Base-by-base conservation (phyloP, 2,888 invertebrate species). In the Ramazzottius varieornatus region DNA sequence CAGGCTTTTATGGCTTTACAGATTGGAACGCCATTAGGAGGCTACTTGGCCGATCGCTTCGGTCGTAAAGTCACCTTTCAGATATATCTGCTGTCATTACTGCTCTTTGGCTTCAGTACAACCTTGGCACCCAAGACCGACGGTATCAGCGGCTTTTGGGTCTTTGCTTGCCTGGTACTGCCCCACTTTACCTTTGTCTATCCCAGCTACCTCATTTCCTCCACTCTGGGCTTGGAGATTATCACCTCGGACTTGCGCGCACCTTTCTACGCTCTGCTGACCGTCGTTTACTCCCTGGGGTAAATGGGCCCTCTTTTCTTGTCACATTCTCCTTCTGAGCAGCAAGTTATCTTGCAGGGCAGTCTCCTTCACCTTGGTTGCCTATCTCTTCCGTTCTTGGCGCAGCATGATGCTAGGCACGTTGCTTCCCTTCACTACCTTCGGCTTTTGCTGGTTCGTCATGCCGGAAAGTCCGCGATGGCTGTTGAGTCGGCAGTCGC, bases 11-110 rank as follows among this genome's bases (percentile, higher is more conserved):
- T 8, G 8, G 20, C 40, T 20, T 40, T 13, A 40, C 54, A 54
- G 54, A 54, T 54, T 54, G 54, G 54, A 29, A 54, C 54, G 54
- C 54, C 54, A 29, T 24, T 54, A 8, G 54, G 54, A 54, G 54
- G 54, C 4, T 54, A 54, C 54, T 4, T 29, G 29, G 20, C 54
- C 20, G 54, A 54, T 29, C 29, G 20, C 8, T 24, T 54, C 54
- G 54, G 54, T 24, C 54, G 54, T 8, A 54, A 54, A 29, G 4
- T 8, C 4, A 54, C 54, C 8, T 54, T 16, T 24, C 29, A 16
- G 8, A 4, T 29, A 24, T 54, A 16, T 29, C 29, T 54, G 20
- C 16, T 24, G 16, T 24, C 8, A 4, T 24, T 16, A 29, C 16
- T 54, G 29, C 4, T 54, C 54, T 54, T 54, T 54, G 20, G n/a